phyloP scores from a whole-genome alignment of 2,888 invertebrate species.

The Hipparchia semele region DNA sequence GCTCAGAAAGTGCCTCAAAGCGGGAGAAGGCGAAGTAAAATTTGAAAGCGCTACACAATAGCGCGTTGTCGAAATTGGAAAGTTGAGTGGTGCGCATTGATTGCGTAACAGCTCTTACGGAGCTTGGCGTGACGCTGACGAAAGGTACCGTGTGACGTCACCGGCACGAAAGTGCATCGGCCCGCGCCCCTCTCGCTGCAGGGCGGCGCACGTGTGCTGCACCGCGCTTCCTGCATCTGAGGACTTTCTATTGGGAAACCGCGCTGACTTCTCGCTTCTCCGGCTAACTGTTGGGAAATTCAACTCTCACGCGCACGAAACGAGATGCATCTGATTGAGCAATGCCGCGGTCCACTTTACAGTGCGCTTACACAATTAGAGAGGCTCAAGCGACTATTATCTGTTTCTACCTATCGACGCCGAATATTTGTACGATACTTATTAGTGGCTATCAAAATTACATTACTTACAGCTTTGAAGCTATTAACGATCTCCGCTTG shows the following conservation, averaged over 20 bases:
- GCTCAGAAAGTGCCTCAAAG: conserved; percentile 75
- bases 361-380: conserved; percentile 68
- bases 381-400: conserved; percentile 35
- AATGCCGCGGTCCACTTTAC: conserved; percentile 60
- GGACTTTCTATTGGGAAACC: conserved; percentile 82
- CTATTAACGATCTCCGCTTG: conserved; percentile 46
- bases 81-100: conserved; percentile 78
- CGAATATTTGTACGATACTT: conserved; percentile 21
- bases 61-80: conserved; percentile 83
- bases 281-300: conserved; percentile 70
- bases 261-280: conserved; percentile 59
- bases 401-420: conserved; percentile 29
- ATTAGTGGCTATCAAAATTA: conserved; percentile 13
- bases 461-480: conserved; percentile 67
- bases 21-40: conserved; percentile 76
- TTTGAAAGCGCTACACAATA: conserved; percentile 83
- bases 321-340: conserved; percentile 78
- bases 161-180: conserved; percentile 80
- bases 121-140: conserved; percentile 76
- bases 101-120: conserved; percentile 80
- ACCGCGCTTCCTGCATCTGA: conserved; percentile 74
- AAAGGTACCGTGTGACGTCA: conserved; percentile 79
- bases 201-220: conserved; percentile 56
- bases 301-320: conserved; percentile 69
- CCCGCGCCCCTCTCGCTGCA: conserved; percentile 60